Base-by-base conservation (phyloP, 2,797 vertebrate genomes). In the Columba guinea region DNA sequence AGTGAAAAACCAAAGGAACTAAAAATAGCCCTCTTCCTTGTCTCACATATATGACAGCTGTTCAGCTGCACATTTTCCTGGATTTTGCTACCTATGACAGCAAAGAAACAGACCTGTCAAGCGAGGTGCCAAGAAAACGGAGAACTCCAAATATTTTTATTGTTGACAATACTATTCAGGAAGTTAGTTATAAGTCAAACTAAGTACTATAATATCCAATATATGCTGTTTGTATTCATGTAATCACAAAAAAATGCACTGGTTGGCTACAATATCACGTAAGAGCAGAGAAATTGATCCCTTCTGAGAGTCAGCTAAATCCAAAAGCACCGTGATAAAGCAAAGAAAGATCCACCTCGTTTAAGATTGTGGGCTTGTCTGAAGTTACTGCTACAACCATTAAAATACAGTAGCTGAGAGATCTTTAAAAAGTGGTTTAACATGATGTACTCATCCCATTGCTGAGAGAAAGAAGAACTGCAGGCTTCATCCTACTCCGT, bases 81-180 rank as follows among this genome's bases (percentile, higher is more conserved):
- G 52, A 65, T 65, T 76, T 86, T 95, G 79, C 79, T 94, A 92
- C 91, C 84, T 85, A 55, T 21, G 35, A 86, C n/a, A 91, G 65
- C 44, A 93, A 69, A 92, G 84, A 89, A 88, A 88, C 12, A n/a
- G 56, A 65, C 16, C 59, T 85, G 67, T 68, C 87, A 82, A 87
- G 60, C 10, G 82, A 64, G 0, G 0, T 75, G 79, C 76, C 78
- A 92, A 81, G 73, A 81, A 85, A 95, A 81, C 3, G 3, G 37
- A 83, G 37, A 89, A 73, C 34, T 92, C 65, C 9, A 62, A 74
- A 51, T 77, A 73, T 44, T 90, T 96, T 73, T 79, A 83, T 39
- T 10, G 3, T 56, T 82, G 77, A 76, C 65, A 84, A 4, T 83
- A 69, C 37, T 92, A 39, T 58, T 67, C 81, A 90, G 71, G 71